These are phyloP conservation scores for Lepisosteus oculatus DNA, from an alignment of 2,113 vertebrate species.

Conservation along the genomic window DNA sequence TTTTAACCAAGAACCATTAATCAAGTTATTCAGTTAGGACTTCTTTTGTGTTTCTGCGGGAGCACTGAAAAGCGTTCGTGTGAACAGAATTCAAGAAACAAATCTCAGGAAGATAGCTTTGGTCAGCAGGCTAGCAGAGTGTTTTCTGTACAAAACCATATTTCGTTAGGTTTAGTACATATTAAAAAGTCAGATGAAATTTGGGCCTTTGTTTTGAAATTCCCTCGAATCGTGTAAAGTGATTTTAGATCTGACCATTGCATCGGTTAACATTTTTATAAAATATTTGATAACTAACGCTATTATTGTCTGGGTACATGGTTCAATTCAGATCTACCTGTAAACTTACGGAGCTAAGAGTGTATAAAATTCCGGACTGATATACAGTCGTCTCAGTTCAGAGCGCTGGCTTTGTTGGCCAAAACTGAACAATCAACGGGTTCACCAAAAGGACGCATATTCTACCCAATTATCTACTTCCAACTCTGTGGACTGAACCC, in stretches of 20 bases:
- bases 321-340: too few species aligned
- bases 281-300: too few species aligned
- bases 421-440: constrained; percentile 82
- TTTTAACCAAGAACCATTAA: constrained; percentile 68
- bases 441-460: constrained; percentile 89
- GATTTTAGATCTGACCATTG: too few species aligned
- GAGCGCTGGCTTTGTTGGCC: constrained; percentile 67
- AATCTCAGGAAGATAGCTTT: background rate
- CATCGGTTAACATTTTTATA: too few species aligned
- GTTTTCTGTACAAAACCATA: background rate
- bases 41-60: constrained; percentile 81
- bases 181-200: too few species aligned
- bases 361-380: too few species aligned
- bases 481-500: constrained; percentile 78
- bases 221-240: too few species aligned
- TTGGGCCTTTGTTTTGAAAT: too few species aligned
- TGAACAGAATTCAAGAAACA: constrained; percentile 47
- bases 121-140: background rate
- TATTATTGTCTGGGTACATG: too few species aligned
- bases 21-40: constrained; percentile 80
- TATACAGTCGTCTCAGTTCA: constrained; percentile 35
- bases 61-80: constrained; percentile 76
- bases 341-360: too few species aligned
- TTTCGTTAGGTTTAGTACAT: background rate
- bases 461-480: constrained; percentile 88